Evolutionary conservation across 1,140 invertebrate species (phyloP).

Genomic region (Drosophila ambigua): DNA sequence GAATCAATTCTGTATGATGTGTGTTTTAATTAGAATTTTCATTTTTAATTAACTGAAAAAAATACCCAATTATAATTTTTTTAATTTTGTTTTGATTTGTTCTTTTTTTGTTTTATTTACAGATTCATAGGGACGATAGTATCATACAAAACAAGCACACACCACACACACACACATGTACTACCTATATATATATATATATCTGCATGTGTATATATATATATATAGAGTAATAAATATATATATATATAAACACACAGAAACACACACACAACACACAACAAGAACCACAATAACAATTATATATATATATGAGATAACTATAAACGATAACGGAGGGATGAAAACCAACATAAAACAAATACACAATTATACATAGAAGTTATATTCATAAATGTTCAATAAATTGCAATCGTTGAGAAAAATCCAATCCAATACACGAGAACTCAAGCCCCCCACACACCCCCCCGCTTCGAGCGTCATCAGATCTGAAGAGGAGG

Average conservation of each 20-base stretch:
- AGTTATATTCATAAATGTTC: slow-evolving; percentile 18
- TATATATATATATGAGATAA: slow-evolving; percentile 26
- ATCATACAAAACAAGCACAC: slow-evolving; percentile 57
- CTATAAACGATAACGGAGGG: slow-evolving; percentile 31
- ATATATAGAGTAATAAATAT: slow-evolving; percentile 47
- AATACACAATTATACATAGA: slow-evolving; percentile 29
- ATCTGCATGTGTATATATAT: slow-evolving; percentile 40
- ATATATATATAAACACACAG: slow-evolving; percentile 15
- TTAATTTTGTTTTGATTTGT: slow-evolving; percentile 27
- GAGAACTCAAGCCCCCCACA: slow-evolving; percentile 8
- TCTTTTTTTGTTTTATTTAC: slow-evolving; percentile 59
- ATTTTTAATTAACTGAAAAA: slow-evolving; percentile 2
- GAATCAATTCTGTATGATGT: no score
- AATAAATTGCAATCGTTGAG: slow-evolving; percentile 3
- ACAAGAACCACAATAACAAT: slow-evolving; percentile 23
- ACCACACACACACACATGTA: slow-evolving; percentile 41
- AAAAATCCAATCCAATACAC: background rate
- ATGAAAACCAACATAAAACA: slow-evolving; percentile 21
- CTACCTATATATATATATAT: slow-evolving; percentile 30
- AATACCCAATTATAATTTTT: slow-evolving; percentile 36
- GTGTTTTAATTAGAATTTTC: slow-evolving; percentile 19
- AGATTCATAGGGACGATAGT: slow-evolving; percentile 79
- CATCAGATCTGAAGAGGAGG: no score
- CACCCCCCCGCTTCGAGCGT: background rate
- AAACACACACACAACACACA: slow-evolving; percentile 17